These are phyloP conservation scores for Crotophaga sulcirostris DNA, from an alignment of 2,113 vertebrate species.

Conservation along the genomic window DNA sequence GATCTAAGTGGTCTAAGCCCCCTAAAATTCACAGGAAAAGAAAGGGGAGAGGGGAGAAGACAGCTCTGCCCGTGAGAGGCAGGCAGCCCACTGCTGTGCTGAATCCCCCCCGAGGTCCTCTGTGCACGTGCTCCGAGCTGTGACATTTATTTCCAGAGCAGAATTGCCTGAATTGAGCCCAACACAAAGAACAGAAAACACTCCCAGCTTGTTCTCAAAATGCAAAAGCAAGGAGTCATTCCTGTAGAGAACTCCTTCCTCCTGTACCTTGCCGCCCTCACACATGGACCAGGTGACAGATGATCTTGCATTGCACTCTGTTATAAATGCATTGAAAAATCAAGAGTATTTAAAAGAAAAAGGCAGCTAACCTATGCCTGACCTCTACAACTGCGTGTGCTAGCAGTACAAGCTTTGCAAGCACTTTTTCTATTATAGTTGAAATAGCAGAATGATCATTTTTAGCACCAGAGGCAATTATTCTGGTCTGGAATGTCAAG, in stretches of 20 bases:
- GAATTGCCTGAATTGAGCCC: background rate
- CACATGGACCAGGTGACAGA: background rate
- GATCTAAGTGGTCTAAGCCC: background rate
- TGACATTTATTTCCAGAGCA: background rate
- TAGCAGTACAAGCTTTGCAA: background rate
- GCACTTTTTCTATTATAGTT: background rate
- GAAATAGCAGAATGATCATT: background rate
- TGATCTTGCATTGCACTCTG: background rate
- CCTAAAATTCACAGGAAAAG: background rate
- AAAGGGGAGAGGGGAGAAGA: background rate
- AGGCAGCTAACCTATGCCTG: background rate
- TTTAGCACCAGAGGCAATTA: background rate
- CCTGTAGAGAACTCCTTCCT: background rate
- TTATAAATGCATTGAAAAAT: background rate
- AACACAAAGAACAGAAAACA: rapidly evolving
- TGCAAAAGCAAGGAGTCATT: background rate
- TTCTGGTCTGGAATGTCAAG: background rate
- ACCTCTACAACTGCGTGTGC: background rate
- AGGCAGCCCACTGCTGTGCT: rapidly evolving
- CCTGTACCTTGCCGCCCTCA: rapidly evolving
- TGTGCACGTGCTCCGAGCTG: background rate
- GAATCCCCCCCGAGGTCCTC: background rate
- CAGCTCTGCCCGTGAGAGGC: background rate
- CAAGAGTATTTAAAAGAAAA: background rate
- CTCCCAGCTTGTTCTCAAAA: background rate